These are phyloP conservation scores for Nycticorax nycticorax DNA, from an alignment of 2,113 vertebrate species.

Conservation along the genomic window DNA sequence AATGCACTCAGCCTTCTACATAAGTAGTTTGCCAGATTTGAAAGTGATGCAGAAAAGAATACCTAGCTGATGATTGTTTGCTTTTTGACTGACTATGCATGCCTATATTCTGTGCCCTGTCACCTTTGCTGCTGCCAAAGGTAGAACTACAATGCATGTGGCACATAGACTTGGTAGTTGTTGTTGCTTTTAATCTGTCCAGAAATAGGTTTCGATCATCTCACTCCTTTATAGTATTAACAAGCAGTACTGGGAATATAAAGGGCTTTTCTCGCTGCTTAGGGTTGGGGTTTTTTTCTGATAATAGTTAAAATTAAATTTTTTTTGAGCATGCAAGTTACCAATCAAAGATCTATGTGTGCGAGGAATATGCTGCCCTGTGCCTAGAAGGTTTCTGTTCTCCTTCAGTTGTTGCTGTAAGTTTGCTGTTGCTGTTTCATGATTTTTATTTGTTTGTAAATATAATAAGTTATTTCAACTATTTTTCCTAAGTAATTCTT, in stretches of 20 bases:
- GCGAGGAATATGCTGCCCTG: background rate
- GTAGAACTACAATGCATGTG: rapidly evolving
- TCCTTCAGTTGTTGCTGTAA: background rate
- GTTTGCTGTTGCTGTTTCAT: background rate
- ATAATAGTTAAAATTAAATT: background rate
- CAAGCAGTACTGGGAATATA: background rate
- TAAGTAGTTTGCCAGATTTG: background rate
- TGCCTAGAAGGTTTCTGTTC: background rate
- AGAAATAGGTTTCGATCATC: background rate
- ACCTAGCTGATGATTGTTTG: background rate
- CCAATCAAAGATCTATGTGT: rapidly evolving
- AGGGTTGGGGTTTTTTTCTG: rapidly evolving
- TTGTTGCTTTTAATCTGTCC: background rate
- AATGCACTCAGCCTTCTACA: background rate
- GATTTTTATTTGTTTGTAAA: background rate
- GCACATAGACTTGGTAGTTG: background rate
- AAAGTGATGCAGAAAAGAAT: background rate
- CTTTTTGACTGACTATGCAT: background rate
- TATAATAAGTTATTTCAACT: background rate
- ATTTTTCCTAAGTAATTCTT: background rate
- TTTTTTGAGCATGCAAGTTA: background rate
- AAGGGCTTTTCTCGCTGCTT: background rate
- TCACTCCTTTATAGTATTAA: background rate
- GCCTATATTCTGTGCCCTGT: background rate
- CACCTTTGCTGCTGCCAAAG: background rate